Conservation (phyloP, 2,113 vertebrate genomes). For the Grammomys dolichurus region DNA sequence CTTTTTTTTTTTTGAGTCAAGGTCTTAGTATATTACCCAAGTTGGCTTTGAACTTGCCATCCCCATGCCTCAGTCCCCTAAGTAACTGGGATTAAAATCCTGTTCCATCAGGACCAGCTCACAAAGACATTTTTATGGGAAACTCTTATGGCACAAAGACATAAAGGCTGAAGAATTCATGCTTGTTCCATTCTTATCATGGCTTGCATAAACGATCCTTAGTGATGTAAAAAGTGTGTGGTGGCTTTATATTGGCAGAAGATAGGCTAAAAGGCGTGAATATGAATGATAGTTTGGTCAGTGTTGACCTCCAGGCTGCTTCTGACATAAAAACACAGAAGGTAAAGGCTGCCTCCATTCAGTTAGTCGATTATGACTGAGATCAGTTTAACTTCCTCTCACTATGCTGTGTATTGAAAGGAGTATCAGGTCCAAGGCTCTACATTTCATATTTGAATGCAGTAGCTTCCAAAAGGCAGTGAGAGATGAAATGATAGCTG, state of each 20-base stretch:
- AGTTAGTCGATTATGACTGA: not conserved
- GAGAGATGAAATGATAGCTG: not conserved
- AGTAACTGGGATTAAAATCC: not conserved
- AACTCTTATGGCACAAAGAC: not conserved
- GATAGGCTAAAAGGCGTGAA: not conserved
- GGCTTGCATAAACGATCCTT: not conserved
- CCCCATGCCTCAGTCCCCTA: not conserved
- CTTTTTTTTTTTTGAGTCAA: not conserved
- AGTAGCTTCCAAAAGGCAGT: conserved; percentile 6
- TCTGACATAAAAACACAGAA: not conserved
- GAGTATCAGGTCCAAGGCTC: not conserved
- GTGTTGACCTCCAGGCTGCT: not conserved
- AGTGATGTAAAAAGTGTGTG: not conserved
- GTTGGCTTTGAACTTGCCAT: not conserved
- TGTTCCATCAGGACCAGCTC: not conserved
- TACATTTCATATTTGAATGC: not conserved
- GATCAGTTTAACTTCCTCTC: conserved; percentile 20
- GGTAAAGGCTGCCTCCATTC: conserved; percentile 22
- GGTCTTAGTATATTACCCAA: not conserved
- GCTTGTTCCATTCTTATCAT: not conserved
- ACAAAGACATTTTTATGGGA: not conserved
- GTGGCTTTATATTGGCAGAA: not conserved
- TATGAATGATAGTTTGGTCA: not conserved
- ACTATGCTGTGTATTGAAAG: not conserved
- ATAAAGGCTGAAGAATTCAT: not conserved